Conservation (phyloP, 2,797 vertebrate genomes). For the Takifugu ocellatus region DNA sequence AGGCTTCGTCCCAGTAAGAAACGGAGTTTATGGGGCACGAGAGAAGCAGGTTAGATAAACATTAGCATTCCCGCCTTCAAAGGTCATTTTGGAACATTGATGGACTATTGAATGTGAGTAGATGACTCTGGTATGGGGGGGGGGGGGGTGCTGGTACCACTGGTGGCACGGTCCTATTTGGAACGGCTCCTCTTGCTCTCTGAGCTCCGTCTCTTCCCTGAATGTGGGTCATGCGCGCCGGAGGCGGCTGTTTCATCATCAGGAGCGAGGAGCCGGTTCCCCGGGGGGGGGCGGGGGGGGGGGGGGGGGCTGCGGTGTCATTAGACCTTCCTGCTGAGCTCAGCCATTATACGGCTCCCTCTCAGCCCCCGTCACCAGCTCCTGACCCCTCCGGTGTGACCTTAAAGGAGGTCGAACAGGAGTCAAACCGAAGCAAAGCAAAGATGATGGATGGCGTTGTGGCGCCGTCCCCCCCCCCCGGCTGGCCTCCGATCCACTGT, state of each 20-base stretch:
- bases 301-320: conserved; percentile 40
- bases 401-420: conserved; percentile 36
- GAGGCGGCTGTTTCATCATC: conserved; percentile 28
- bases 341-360: conserved; percentile 34
- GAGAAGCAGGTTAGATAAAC: too few species aligned
- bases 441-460: conserved; percentile 42
- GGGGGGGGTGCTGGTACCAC: too few species aligned
- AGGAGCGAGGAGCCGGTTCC: conserved; percentile 41
- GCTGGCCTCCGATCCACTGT: conserved; percentile 21
- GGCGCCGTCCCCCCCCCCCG: conserved; percentile 15
- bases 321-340: conserved; percentile 55
- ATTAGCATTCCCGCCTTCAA: too few species aligned
- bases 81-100: too few species aligned
- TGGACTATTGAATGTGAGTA: too few species aligned
- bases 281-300: conserved; percentile 27
- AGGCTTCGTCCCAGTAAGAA: too few species aligned
- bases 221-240: conserved; percentile 49
- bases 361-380: conserved; percentile 35
- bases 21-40: too few species aligned
- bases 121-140: too few species aligned
- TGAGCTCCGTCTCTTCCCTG: conserved; percentile 19
- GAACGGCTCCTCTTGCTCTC: conserved; percentile 8
- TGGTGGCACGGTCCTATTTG: not conserved
- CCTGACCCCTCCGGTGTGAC: conserved; percentile 44
- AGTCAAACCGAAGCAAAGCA: conserved; percentile 31